Conservation (phyloP, 2,797 vertebrate species). For the Neomorphus geoffroyi region DNA sequence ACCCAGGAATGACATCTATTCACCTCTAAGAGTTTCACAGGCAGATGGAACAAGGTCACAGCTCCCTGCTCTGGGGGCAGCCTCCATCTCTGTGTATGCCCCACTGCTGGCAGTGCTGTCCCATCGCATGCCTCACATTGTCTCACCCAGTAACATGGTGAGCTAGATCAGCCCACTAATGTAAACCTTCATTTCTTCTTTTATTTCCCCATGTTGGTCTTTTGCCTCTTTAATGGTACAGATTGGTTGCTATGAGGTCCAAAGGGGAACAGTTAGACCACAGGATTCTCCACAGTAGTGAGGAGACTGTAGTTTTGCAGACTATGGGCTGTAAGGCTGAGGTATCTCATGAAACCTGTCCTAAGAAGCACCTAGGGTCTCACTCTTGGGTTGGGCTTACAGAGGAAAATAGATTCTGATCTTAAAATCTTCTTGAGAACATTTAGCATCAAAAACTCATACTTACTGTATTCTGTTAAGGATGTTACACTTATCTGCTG, state of each 20-base stretch:
- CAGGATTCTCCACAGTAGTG: not conserved
- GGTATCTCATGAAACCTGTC: not conserved
- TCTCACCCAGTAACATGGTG: not conserved
- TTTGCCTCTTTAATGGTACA: not conserved
- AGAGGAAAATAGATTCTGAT: not conserved
- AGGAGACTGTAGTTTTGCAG: not conserved
- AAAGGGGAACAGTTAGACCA: not conserved
- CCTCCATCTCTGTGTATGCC: not conserved
- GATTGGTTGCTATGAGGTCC: not conserved
- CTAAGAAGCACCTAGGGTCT: not conserved
- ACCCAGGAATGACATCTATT: not conserved
- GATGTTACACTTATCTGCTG: not conserved
- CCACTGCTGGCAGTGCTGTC: not conserved
- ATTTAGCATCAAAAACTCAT: not conserved
- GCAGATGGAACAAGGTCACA: not conserved
- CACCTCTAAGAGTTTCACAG: not conserved
- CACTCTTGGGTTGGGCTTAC: not conserved
- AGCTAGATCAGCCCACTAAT: not conserved
- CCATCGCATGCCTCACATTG: rapidly evolving
- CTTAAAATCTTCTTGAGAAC: not conserved
- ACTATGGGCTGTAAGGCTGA: not conserved
- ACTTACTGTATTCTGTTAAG: not conserved
- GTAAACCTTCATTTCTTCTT: not conserved
- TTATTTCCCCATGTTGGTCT: not conserved
- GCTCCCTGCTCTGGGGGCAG: not conserved